Evolutionary conservation across 2,888 invertebrate species (phyloP), one percentile per base, ranked within the genome.

Genomic region (Proisotoma minuta): DNA sequence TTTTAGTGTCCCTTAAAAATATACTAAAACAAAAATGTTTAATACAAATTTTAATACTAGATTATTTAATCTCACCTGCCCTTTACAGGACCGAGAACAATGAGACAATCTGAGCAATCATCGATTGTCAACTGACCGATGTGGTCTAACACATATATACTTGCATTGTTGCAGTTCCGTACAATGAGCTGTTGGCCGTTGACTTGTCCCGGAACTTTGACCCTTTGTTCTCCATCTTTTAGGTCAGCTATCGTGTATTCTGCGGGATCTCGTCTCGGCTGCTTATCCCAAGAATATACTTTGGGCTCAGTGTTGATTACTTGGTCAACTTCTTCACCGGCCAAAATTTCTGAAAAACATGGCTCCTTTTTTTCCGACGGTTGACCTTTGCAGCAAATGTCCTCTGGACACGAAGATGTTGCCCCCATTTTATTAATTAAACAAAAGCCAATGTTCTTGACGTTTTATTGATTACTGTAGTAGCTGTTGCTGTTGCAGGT

Each of bases 151-250:
- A 71, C 34, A 26, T 65, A 71, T 23, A 71, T 71, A 62, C 65
- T 69, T 1, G 66, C 50, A 50, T 66, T 66, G 20, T 51, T 61
- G 34, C 71, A 71, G 27, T 71, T 71, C 23, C 54, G 50, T 22
- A 71, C 68, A 28, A 71, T 71, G 22, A 71, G 63, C 43, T 71
- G 71, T 53, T 70, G 66, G 8, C 69, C 69, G 28, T 66, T 65
- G 15, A 69, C 23, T 62, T 69, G 66, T 20, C 69, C 69, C 5
- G 66, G 64, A 10, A 56, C 52, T 59, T 64, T 69, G 4, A 66
- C 18, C 48, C 50, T 40, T 20, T 69, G 60, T 2, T 34, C 26
- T 20, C 63, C 63, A 2, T 59, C 27, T 4, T 20, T 5, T 4
- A 66, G 24, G 57, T 66, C 57, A 4, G 54, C 47, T 29, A 60